Base-by-base conservation (phyloP, 2,797 vertebrate species). In the Acanthiza pusilla region DNA sequence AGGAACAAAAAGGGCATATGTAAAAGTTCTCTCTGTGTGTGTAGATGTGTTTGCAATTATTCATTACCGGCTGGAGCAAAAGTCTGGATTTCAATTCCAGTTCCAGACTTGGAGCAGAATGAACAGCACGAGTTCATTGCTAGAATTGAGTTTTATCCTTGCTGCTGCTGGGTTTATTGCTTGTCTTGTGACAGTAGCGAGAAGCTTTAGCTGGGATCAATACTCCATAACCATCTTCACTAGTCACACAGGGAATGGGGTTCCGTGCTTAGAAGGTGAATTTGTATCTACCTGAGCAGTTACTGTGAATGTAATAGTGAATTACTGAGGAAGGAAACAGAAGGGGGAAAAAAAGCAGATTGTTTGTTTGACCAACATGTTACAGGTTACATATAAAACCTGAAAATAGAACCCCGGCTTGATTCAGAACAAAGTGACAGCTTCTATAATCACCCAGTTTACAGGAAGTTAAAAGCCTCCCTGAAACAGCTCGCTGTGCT, bases 31-130 rank as follows among this genome's bases (percentile, higher is more conserved):
- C 11, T 77, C 30, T 48, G 0, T 84, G n/a, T 51, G 36, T 82
- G 47, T 93, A 34, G 79, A 89, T 85, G 89, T 96, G 91, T 93
- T 95, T 95, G 89, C 79, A 95, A 87, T 97, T 94, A 91, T 71
- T 92, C 81, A 43, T 83, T 68, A 70, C 36, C 1, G 89, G 94
- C 72, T 94, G 76, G 70, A 96, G 72, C 62, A 75, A 94, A 97
- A 85, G 43, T 77, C 70, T 88, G 92, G 89, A 77, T 89, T 61
- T 85, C 27, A 92, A 74, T 88, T 93, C 81, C 93, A 85, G 58
- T 71, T 82, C 67, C 88, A 90, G 88, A 19, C 30, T 47, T 20
- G 23, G 43, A 89, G 68, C 42, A 91, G 67, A 92, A 87, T 9
- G n/a, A 92, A 58, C 40, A 75, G 67, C 45, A 32, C 0, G 2